phyloP scores from a whole-genome alignment of 2,888 invertebrate genomes.

The Elegia similella region DNA sequence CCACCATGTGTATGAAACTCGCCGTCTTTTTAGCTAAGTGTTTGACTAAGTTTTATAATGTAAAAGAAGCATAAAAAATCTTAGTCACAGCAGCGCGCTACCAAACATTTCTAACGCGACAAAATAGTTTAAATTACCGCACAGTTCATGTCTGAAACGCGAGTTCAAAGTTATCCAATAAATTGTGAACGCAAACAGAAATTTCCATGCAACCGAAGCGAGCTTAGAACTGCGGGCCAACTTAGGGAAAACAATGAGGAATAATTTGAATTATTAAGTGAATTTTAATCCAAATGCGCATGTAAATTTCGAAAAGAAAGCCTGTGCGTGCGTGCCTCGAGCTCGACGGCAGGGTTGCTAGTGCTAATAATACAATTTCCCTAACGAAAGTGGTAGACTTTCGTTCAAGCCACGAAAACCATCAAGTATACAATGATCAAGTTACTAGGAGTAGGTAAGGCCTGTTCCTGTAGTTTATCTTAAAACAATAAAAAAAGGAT shows the following conservation, averaged over 20 bases:
- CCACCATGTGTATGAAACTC: no score
- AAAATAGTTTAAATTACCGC: background rate
- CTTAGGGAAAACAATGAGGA: background rate
- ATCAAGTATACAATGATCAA: no score
- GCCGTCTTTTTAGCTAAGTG: no score
- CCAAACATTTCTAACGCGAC: background rate
- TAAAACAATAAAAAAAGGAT: no score
- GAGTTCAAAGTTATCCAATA: background rate
- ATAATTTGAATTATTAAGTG: conserved; percentile 6
- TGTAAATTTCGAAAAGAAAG: background rate
- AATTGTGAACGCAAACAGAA: background rate
- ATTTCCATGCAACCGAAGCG: conserved; percentile 1
- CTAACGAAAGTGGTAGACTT: no score
- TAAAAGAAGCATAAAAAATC: background rate
- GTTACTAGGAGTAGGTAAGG: no score
- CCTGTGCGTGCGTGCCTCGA: background rate
- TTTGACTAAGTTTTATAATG: no score
- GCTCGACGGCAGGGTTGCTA: background rate
- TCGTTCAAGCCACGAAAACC: no score
- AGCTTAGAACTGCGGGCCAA: background rate
- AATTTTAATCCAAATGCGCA: background rate
- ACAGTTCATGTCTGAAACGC: background rate
- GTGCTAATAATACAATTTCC: no score
- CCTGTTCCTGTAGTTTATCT: no score
- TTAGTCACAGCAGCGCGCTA: background rate